These are phyloP conservation scores for Aleadryas rufinucha DNA, from an alignment of 2,113 vertebrate genomes.

Conservation along the genomic window DNA sequence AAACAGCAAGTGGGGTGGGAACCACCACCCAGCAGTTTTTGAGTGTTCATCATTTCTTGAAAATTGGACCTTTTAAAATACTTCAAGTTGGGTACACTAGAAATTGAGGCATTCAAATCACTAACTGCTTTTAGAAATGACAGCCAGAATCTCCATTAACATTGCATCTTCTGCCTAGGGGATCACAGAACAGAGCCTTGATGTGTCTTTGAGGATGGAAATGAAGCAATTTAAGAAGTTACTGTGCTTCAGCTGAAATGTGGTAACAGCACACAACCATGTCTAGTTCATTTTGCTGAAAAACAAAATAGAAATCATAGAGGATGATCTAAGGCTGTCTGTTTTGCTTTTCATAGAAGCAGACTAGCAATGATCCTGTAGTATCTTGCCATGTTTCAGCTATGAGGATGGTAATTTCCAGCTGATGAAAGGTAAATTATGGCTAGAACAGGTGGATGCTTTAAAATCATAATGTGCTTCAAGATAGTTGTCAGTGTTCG, in stretches of 20 bases:
- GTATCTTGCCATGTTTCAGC: neutral
- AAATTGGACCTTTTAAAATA: neutral
- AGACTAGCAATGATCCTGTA: neutral
- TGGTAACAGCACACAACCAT: neutral
- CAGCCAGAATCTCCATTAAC: slow-evolving; percentile 22
- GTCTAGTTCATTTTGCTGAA: neutral
- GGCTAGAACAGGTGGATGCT: neutral
- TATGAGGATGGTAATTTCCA: slow-evolving; percentile 12
- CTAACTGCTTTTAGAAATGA: slow-evolving; percentile 26
- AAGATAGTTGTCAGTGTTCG: neutral
- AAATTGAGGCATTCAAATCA: neutral
- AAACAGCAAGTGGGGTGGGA: neutral
- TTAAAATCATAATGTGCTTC: neutral
- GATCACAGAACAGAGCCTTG: slow-evolving; percentile 17
- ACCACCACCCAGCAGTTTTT: neutral
- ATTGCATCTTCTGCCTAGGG: neutral
- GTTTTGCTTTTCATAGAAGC: neutral
- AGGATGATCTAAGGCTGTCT: slow-evolving; percentile 22
- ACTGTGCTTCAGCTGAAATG: neutral
- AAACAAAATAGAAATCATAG: slow-evolving; percentile 44
- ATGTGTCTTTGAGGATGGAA: slow-evolving; percentile 32
- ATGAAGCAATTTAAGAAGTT: slow-evolving; percentile 2
- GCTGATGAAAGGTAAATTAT: slow-evolving; percentile 17
- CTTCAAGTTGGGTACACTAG: neutral
- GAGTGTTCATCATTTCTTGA: neutral